Conservation (phyloP, 2,888 invertebrate species). For the Apodemia mormo region DNA sequence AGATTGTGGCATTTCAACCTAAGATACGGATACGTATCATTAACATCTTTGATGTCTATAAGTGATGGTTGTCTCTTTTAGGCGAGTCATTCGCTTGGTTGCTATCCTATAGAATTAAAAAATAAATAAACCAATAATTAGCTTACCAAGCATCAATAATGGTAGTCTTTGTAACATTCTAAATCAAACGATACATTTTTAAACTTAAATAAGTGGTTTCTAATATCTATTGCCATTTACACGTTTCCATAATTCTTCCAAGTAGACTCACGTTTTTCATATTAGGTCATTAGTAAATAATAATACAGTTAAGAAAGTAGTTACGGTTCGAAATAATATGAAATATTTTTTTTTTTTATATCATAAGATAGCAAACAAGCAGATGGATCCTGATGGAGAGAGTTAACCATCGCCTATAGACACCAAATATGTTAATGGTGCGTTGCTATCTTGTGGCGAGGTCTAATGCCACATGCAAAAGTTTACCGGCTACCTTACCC, state of each 20-base stretch:
- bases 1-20: no score
- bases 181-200: conserved; percentile 8
- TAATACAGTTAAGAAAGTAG: neutral
- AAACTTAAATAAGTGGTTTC: conserved; percentile 7
- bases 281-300: neutral
- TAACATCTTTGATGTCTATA: neutral
- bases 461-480: no score
- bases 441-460: no score
- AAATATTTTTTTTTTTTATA: no score
- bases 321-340: neutral
- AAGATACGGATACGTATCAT: neutral
- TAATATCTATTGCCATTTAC: neutral
- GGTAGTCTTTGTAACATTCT: neutral
- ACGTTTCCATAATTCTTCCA: conserved; percentile 2
- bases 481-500: no score
- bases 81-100: neutral
- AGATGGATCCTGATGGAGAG: no score
- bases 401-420: no score
- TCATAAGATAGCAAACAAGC: no score
- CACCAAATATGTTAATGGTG: no score
- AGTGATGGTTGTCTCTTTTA: neutral
- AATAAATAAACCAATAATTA: neutral
- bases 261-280: neutral
- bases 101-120: neutral
- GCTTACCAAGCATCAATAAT: neutral